phyloP scores from a whole-genome alignment of 2,797 vertebrate genomes.

The Centropyge bicolor region DNA sequence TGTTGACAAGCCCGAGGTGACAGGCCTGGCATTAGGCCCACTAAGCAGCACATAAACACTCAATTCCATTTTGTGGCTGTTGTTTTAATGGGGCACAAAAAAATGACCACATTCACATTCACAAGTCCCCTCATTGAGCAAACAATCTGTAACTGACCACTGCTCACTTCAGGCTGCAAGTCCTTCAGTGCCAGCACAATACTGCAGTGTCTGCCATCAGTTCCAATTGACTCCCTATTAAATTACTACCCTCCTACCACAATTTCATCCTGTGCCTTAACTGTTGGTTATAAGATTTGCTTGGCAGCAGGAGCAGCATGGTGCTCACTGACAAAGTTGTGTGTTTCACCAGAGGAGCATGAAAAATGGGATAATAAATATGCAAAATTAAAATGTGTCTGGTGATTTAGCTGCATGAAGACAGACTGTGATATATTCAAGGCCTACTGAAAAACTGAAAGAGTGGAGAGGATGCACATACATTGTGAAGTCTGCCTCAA shows the following conservation, averaged over 20 bases:
- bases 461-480: slow-evolving; percentile 15
- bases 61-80: slow-evolving; percentile 69
- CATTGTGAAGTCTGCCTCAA: slow-evolving; percentile 27
- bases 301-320: slow-evolving; percentile 53
- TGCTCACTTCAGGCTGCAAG: slow-evolving; percentile 35
- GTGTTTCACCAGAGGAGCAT: slow-evolving; percentile 55
- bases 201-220: slow-evolving; percentile 56
- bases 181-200: slow-evolving; percentile 53
- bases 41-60: slow-evolving; percentile 69
- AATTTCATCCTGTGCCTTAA: slow-evolving; percentile 68
- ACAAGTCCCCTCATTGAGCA: slow-evolving; percentile 52
- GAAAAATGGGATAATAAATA: slow-evolving; percentile 61
- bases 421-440: slow-evolving; percentile 37
- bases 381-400: slow-evolving; percentile 48
- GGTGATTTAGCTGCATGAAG: slow-evolving; percentile 34
- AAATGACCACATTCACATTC: slow-evolving; percentile 48
- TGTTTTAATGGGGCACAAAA: slow-evolving; percentile 68
- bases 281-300: slow-evolving; percentile 70
- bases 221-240: slow-evolving; percentile 69
- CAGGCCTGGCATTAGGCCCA: slow-evolving; percentile 53
- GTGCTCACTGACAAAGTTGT: slow-evolving; percentile 42
- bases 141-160: slow-evolving; percentile 58
- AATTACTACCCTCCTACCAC: slow-evolving; percentile 68
- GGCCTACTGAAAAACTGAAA: slow-evolving; percentile 20
- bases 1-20: slow-evolving; percentile 64